Percentiles rank a stretch among this genome's conserved stretches.
Evolutionary conservation across 2,113 vertebrate species (phyloP).

Genomic region (Apodemus speciosus): DNA sequence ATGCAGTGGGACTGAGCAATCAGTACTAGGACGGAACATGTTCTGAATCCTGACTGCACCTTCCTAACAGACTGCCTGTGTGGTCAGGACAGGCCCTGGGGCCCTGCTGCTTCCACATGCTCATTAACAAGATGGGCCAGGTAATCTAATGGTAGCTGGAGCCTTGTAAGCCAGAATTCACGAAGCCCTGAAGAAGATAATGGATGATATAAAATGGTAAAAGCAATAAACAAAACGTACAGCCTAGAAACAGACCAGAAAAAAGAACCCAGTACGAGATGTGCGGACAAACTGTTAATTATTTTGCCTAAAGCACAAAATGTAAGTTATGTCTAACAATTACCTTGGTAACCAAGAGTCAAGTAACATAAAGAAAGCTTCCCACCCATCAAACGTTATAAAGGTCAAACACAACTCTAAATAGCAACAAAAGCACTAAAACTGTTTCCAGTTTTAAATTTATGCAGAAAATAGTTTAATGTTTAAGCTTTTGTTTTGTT

Average conservation of each 20-base stretch:
- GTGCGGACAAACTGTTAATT: background rate
- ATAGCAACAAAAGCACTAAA: constrained; percentile 12
- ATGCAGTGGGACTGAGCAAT: background rate
- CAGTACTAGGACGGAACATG: background rate
- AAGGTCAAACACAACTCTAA: constrained; percentile 35
- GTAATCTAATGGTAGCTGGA: background rate
- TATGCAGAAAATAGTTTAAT: constrained; percentile 27
- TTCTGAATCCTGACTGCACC: constrained; percentile 35
- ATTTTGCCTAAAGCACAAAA: constrained; percentile 43
- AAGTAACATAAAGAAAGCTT: constrained; percentile 1
- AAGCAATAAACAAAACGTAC: constrained; percentile 23
- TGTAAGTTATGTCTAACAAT: constrained; percentile 20
- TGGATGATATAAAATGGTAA: background rate
- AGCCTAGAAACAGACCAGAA: constrained; percentile 13
- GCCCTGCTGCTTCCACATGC: background rate
- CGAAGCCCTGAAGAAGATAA: constrained; percentile 44
- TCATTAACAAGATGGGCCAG: background rate
- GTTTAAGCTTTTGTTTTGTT: background rate
- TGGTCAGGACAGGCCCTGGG: background rate
- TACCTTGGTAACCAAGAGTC: constrained; percentile 23
- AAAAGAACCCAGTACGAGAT: background rate
- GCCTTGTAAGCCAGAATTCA: constrained; percentile 19
- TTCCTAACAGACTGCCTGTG: background rate
- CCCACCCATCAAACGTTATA: background rate
- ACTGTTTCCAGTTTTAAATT: constrained; percentile 42